Conservation (phyloP, 1,140 invertebrate genomes). For the Lasaia peninsularis region DNA sequence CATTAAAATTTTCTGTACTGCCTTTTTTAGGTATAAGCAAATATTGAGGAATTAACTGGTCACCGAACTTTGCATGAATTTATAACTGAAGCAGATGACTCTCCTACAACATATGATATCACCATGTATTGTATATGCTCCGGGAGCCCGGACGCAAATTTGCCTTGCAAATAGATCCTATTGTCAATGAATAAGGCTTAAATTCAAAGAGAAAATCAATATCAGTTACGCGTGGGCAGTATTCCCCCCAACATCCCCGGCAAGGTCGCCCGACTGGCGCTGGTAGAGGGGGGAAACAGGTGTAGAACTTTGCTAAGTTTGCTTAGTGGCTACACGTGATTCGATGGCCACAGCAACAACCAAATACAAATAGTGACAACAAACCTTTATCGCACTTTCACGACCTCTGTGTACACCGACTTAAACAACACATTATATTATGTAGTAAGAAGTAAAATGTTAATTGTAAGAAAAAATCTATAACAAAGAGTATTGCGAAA, state of each 20-base stretch:
- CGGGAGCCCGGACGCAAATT: slow-evolving; percentile 17
- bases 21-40: not conserved
- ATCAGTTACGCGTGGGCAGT: slow-evolving; percentile 31
- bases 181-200: slow-evolving; percentile 15
- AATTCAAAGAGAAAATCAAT: slow-evolving; percentile 7
- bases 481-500: too few species aligned
- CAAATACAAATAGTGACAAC: too few species aligned
- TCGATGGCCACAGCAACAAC: not conserved
- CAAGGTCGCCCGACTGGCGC: slow-evolving; percentile 39
- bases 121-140: slow-evolving; percentile 17
- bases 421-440: too few species aligned
- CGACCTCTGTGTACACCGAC: too few species aligned
- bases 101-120: slow-evolving; percentile 19
- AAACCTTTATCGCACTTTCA: too few species aligned
- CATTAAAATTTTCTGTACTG: too few species aligned
- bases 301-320: slow-evolving; percentile 27
- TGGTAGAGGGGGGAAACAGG: slow-evolving; percentile 37
- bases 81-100: slow-evolving; percentile 23
- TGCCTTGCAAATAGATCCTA: slow-evolving; percentile 14
- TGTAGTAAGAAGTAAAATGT: too few species aligned
- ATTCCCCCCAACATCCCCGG: slow-evolving; percentile 24
- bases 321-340: not conserved
- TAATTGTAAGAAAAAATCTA: too few species aligned
- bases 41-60: not conserved
- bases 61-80: slow-evolving; percentile 4